These are phyloP conservation scores for Mamestra configurata DNA, from an alignment of 1,140 invertebrate genomes.

Conservation along the genomic window DNA sequence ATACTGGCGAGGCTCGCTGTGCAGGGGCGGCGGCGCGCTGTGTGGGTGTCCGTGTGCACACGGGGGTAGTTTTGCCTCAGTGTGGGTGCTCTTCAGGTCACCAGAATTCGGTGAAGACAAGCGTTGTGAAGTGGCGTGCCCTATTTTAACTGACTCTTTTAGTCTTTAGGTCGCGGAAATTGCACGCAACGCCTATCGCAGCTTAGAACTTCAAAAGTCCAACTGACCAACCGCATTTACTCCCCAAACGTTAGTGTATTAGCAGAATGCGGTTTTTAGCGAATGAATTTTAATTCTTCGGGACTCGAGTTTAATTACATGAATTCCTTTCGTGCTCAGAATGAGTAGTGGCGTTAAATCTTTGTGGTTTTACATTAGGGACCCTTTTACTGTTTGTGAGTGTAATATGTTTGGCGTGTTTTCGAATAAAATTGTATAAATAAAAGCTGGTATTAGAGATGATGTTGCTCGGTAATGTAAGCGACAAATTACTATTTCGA, in stretches of 20 bases:
- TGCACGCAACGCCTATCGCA: slow-evolving; percentile 29
- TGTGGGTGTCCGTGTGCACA: slow-evolving; percentile 31
- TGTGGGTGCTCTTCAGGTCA: slow-evolving; percentile 70
- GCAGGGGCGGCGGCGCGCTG: not conserved
- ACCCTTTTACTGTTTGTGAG: slow-evolving; percentile 22
- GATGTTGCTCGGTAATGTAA: not conserved
- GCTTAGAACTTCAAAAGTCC: not conserved
- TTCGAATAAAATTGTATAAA: slow-evolving; percentile 22
- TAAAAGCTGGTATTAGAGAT: not conserved
- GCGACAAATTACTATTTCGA: slow-evolving; percentile 12
- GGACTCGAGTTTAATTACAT: slow-evolving; percentile 41
- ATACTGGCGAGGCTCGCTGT: slow-evolving; percentile 36
- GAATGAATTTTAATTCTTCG: slow-evolving; percentile 45
- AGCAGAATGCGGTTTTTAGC: slow-evolving; percentile 28
- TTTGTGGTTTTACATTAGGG: slow-evolving; percentile 41
- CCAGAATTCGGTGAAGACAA: slow-evolving; percentile 73
- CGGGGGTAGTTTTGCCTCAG: slow-evolving; percentile 52
- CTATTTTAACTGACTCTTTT: slow-evolving; percentile 58
- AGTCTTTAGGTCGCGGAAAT: slow-evolving; percentile 30
- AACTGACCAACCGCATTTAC: not conserved
- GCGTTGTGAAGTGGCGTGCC: slow-evolving; percentile 65
- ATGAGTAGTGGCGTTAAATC: slow-evolving; percentile 38
- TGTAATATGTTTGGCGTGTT: slow-evolving; percentile 30
- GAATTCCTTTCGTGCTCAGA: slow-evolving; percentile 36
- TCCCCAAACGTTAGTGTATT: slow-evolving; percentile 22